Evolutionary conservation across 2,888 invertebrate genomes (phyloP), one percentile per base, ranked within the genome.

Genomic region (Cephalotes varians): DNA sequence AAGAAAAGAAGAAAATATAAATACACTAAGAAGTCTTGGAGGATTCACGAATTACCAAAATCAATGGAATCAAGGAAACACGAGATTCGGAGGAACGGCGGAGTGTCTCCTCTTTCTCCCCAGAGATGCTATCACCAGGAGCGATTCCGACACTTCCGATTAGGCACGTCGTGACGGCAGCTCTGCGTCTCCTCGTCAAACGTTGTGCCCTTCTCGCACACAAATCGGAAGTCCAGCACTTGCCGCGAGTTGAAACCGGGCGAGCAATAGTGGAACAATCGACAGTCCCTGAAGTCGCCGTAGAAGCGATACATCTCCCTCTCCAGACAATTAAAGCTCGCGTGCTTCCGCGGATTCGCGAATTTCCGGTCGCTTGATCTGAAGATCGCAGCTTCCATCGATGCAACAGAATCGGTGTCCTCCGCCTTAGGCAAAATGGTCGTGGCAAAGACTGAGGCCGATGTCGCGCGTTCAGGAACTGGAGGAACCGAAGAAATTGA

Each of bases 251-350:
- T 95, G 89, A 95, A 96, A 15, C 96, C 96, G n/a, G 95, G 95
- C 4, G 96, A 96, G 91, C 96, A 96, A 87, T 96, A 96, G 91
- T 96, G 96, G 90, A 96, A 96, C 86, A 96, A 92, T 85, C 96
- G 94, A 87, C 96, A 96, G 91, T 96, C 96, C 83, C 95, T 94
- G 65, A 95, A 95, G 91, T 96, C 96, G 1, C 96, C 95, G 90
- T 96, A 96, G 92, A 96, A 96, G 82, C 95, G 95, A 87, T 96
- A 95, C 90, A 96, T 93, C 82, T 95, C 94, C 88, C 95, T 95
- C 47, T 95, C 95, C 67, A 95, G 94, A 89, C 96, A 96, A 85
- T 95, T 95, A 92, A 96, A 96, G 37, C 95, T 94, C 54, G 92
- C 93, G 2, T 91, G 87, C 62, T 91, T 87, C 31, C 60, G 87